Evolutionary conservation across 2,113 vertebrate genomes (phyloP), one percentile per base, ranked within the genome.

Genomic region (Sinocyclocheilus anophthalmus): DNA sequence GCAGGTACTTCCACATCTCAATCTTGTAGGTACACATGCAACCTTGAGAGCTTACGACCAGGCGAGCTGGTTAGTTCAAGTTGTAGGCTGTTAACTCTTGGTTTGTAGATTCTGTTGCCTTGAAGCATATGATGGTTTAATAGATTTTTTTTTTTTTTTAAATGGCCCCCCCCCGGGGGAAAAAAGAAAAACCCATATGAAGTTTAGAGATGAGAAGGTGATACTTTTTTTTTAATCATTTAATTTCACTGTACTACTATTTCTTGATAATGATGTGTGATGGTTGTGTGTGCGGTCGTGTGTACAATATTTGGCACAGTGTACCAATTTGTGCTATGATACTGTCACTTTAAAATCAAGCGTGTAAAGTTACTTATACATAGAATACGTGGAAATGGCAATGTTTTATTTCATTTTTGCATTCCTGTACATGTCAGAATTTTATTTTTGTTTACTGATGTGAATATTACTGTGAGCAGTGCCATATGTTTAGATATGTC

Each of bases 291-390:
- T 77, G 48, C 65, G 55, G 67, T 16, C n/a, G 85, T 87, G 84
- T 76, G 87, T 50, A 75, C n/a, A 70, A 87, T 63, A 87, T 90
- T 91, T 92, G 77, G 59, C 90, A 92, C 92, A 90, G 76, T 85
- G 90, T 91, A 92, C 92, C 89, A 86, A 86, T 90, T 79, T 92
- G 93, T 94, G 92, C 94, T 92, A 84, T 33, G 94, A 95, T 96
- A 94, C 95, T 95, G 95, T 95, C 94, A 96, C 94, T 95, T 93
- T 95, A 95, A 95, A 95, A 89, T 69, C 78, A 85, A 88, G 63
- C 89, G 89, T 92, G 90, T 86, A 92, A 90, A 93, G 87, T 91
- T 90, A 86, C 89, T 92, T 80, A 89, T 90, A 75, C 87, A 92
- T 89, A 91, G 67, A 90, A 75, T 85, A 84, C 73, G 70, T 79